Conservation (phyloP, 2,797 vertebrate genomes). For the Tragopan temminckii region DNA sequence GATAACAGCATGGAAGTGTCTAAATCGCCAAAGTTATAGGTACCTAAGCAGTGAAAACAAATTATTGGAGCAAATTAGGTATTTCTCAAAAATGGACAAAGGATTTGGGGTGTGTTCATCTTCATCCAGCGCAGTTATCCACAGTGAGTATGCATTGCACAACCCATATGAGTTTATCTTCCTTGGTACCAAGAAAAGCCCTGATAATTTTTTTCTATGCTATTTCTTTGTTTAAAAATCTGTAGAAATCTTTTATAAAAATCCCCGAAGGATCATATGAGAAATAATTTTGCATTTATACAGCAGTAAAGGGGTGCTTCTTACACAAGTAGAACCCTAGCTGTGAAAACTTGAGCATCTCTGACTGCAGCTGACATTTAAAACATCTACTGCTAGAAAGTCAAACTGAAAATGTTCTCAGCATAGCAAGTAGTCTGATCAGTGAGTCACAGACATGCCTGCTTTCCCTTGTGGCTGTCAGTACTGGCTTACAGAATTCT, state of each 20-base stretch:
- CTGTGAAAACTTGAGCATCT: background rate
- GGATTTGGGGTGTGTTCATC: background rate
- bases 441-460: background rate
- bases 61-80: background rate
- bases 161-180: background rate
- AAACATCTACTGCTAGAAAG: background rate
- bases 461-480: background rate
- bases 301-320: background rate
- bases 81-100: rapidly evolving
- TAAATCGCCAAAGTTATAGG: background rate
- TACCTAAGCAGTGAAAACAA: background rate
- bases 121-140: background rate
- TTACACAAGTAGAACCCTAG: background rate
- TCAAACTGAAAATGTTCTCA: background rate
- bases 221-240: background rate
- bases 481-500: background rate
- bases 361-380: background rate
- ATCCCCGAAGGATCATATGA: background rate
- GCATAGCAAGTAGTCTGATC: background rate
- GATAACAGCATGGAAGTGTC: background rate
- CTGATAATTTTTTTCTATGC: background rate
- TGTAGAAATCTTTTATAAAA: background rate
- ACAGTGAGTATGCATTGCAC: background rate
- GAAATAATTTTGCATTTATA: background rate
- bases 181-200: background rate